These are phyloP conservation scores for Drosophila saltans DNA, from an alignment of 1,140 invertebrate genomes.

Conservation along the genomic window DNA sequence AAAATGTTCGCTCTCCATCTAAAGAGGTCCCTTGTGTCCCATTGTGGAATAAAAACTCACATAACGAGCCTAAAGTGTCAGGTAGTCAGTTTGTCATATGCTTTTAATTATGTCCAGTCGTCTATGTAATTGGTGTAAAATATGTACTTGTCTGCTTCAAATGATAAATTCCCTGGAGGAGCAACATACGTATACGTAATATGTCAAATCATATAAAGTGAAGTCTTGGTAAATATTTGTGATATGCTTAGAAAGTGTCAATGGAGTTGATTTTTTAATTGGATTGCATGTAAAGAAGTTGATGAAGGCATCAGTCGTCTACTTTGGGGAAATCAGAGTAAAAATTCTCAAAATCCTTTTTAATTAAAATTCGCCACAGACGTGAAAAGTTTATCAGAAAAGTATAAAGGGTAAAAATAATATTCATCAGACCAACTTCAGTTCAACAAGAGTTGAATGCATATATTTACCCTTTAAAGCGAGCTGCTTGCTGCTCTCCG, in stretches of 20 bases:
- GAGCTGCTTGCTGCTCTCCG: background rate
- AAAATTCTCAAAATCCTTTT: too few species aligned
- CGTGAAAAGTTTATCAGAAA: too few species aligned
- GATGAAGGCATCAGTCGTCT: too few species aligned
- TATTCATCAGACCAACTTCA: background rate
- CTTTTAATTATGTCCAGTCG: constrained; percentile 41
- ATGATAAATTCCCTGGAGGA: constrained; percentile 31
- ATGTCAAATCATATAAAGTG: background rate
- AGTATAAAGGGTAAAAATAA: background rate
- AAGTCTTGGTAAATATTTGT: background rate
- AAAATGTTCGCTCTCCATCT: constrained; percentile 20
- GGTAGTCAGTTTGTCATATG: constrained; percentile 27
- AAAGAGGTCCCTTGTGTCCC: constrained; percentile 43
- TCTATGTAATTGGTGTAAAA: constrained; percentile 55
- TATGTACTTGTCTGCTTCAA: constrained; percentile 22
- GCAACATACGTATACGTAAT: constrained; percentile 32
- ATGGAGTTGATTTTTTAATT: constrained; percentile 18
- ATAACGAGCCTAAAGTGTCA: constrained; percentile 33
- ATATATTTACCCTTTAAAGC: background rate
- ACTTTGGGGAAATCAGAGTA: background rate
- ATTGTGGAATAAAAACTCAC: constrained; percentile 26
- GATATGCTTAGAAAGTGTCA: background rate
- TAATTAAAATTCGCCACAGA: too few species aligned
- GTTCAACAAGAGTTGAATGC: background rate
- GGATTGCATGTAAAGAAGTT: background rate